A percentile compares a stretch with the other conserved stretches of the same genome.
These are phyloP conservation scores for Tenthredo livida DNA, from an alignment of 2,888 invertebrate species.

Conservation along the genomic window DNA sequence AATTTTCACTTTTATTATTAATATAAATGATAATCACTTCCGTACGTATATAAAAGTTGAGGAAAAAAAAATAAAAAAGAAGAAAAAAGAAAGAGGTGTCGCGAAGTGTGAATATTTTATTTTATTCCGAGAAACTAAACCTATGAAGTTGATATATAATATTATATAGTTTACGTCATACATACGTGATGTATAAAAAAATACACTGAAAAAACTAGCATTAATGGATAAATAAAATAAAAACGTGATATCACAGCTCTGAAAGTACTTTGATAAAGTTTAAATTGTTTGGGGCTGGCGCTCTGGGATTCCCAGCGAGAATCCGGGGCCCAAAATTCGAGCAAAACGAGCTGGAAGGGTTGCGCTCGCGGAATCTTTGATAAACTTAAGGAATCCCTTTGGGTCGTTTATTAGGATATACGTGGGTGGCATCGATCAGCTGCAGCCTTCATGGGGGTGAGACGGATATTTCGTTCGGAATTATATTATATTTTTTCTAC, in stretches of 20 bases:
- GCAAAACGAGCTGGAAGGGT: neutral
- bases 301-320: neutral
- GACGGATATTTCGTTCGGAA: neutral
- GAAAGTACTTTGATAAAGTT: slow-evolving; percentile 14
- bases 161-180: neutral
- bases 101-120: neutral
- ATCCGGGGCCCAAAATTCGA: neutral
- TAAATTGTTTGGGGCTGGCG: slow-evolving; percentile 18
- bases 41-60: no score
- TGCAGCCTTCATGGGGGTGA: slow-evolving; percentile 42
- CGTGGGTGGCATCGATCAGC: slow-evolving; percentile 17
- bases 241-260: neutral
- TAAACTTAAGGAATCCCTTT: slow-evolving; percentile 31
- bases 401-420: slow-evolving; percentile 36
- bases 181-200: neutral
- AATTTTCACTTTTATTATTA: neutral
- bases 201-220: neutral
- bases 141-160: neutral
- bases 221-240: neutral
- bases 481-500: neutral
- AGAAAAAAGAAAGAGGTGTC: no score
- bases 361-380: slow-evolving; percentile 34
- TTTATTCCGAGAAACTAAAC: neutral
- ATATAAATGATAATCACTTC: no score
- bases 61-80: no score